These are phyloP conservation scores for Siniperca chuatsi DNA, from an alignment of 2,113 vertebrate species.

Conservation along the genomic window DNA sequence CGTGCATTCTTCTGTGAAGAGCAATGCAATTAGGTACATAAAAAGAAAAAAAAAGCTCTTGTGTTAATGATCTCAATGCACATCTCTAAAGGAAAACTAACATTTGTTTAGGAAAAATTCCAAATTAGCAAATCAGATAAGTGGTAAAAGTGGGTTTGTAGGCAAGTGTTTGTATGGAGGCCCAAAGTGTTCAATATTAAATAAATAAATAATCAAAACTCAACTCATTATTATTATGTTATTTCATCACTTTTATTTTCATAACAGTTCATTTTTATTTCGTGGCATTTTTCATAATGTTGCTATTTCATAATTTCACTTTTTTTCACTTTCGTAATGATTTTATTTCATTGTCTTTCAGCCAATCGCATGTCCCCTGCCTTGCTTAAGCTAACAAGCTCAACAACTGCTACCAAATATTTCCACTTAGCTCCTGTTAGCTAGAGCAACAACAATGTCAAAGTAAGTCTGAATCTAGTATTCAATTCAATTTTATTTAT, in stretches of 20 bases:
- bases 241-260: not conserved
- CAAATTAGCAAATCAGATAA: constrained; percentile 30
- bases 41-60: constrained; percentile 10
- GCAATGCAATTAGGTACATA: constrained; percentile 60
- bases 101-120: constrained; percentile 9
- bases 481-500: no score
- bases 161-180: not conserved
- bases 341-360: not conserved
- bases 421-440: no score
- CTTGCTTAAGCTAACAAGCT: not conserved
- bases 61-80: constrained; percentile 20
- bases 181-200: not conserved
- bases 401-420: not conserved
- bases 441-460: no score
- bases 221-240: not conserved
- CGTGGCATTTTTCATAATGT: no score
- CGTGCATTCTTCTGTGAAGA: constrained; percentile 53
- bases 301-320: no score
- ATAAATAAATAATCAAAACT: not conserved
- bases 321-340: no score
- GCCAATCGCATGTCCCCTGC: not conserved
- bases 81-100: constrained; percentile 17
- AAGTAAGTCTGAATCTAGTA: no score
- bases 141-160: not conserved
- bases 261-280: not conserved